Percentiles rank a stretch among this genome's conserved stretches.
phyloP scores from a whole-genome alignment of 2,797 vertebrate genomes.

The Salmo trutta region DNA sequence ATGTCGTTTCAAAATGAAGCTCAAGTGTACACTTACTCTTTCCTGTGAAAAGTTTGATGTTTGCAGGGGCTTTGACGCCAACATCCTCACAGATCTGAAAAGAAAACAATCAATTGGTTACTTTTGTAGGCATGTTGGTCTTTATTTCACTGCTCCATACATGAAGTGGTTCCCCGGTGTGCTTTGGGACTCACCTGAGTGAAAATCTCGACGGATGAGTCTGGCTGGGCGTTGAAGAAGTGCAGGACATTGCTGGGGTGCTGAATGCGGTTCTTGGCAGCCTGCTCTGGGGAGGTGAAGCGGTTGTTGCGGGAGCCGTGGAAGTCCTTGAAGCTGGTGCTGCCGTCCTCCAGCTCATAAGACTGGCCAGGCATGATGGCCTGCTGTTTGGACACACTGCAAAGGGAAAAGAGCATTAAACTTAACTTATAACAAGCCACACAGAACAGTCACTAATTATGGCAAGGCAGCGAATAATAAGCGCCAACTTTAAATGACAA shows the following conservation, averaged over 20 bases:
- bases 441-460: too few species aligned
- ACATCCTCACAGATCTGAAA: conserved; percentile 88
- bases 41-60: conserved; percentile 92
- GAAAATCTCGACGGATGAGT: conserved; percentile 87
- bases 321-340: conserved; percentile 93
- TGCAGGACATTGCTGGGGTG: conserved; percentile 93
- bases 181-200: conserved; percentile 74
- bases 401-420: neutral
- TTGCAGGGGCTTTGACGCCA: conserved; percentile 84
- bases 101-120: neutral
- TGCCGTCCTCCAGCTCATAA: conserved; percentile 89
- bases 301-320: conserved; percentile 92
- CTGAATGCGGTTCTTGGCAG: conserved; percentile 94
- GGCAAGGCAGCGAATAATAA: neutral
- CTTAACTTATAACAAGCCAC: too few species aligned
- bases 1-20: neutral
- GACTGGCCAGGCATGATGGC: conserved; percentile 94
- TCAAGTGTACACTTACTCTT: conserved; percentile 82
- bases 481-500: neutral
- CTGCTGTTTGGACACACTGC: conserved; percentile 92
- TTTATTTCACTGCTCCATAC: neutral
- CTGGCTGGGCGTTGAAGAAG: conserved; percentile 93
- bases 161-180: neutral
- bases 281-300: conserved; percentile 92
- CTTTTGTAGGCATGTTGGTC: neutral